A percentile compares a stretch with the other conserved stretches of the same genome.
Conservation (phyloP, 92 coral and sea anemone genomes). For the Porites cylindrica region DNA sequence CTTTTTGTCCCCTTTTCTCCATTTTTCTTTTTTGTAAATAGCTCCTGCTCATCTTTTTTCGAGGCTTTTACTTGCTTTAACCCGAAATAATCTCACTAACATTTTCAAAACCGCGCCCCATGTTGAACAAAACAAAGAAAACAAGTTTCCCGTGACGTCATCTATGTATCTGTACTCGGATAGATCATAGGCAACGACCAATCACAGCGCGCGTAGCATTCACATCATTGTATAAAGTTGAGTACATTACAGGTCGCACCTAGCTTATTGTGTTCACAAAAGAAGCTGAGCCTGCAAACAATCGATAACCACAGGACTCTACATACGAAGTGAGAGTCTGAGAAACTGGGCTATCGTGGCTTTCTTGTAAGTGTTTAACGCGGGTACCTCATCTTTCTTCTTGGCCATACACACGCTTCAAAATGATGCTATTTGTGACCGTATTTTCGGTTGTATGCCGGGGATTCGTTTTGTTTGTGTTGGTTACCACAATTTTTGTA, state of each 20-base stretch:
- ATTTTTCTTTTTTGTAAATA: too few relatives aligned
- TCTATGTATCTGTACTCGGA: too few relatives aligned
- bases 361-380: background rate
- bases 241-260: slow-evolving; percentile 20
- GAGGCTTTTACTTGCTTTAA: too few relatives aligned
- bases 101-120: too few relatives aligned
- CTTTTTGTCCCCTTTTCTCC: too few relatives aligned
- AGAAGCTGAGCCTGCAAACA: slow-evolving; percentile 49
- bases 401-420: slow-evolving; percentile 23
- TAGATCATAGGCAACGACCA: too few relatives aligned
- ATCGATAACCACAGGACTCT: slow-evolving; percentile 42
- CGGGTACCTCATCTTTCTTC: slow-evolving; percentile 19
- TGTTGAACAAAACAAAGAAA: too few relatives aligned
- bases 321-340: slow-evolving; percentile 8
- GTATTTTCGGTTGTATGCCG: slow-evolving; percentile 12
- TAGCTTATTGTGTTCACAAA: slow-evolving; percentile 20
- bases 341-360: background rate
- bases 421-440: slow-evolving; percentile 58
- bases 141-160: too few relatives aligned
- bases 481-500: slow-evolving; percentile 26
- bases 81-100: too few relatives aligned
- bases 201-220: too few relatives aligned
- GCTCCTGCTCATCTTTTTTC: too few relatives aligned
- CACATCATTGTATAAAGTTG: too few relatives aligned
- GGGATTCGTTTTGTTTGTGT: slow-evolving; percentile 36